These are phyloP conservation scores for Dinomys branickii DNA, from an alignment of 2,113 vertebrate genomes.

Conservation along the genomic window DNA sequence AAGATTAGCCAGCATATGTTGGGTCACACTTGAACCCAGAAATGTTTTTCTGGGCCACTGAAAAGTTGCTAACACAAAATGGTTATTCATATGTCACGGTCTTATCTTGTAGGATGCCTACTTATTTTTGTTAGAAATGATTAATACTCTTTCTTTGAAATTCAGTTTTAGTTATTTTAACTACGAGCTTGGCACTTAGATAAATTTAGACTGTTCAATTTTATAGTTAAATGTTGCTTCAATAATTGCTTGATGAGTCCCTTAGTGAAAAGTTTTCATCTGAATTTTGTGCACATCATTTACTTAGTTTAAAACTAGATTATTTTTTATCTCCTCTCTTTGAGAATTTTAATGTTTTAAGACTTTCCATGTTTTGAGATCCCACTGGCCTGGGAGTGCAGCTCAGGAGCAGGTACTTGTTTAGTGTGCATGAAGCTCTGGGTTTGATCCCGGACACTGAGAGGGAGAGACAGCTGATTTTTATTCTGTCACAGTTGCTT, in stretches of 20 bases:
- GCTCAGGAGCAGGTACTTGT: not conserved
- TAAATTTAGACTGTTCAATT: constrained; percentile 21
- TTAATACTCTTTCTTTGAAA: not conserved
- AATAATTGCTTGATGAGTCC: not conserved
- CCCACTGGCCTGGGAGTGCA: not conserved
- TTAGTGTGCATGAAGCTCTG: not conserved
- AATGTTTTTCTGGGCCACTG: not conserved
- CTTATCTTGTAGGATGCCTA: constrained; percentile 6
- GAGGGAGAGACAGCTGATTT: not conserved
- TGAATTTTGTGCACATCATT: not conserved
- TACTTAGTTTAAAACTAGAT: not conserved
- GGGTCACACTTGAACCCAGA: not conserved
- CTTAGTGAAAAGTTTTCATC: not conserved
- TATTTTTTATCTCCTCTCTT: not conserved
- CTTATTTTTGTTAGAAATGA: constrained; percentile 22
- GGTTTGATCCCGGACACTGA: not conserved
- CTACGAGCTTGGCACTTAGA: not conserved
- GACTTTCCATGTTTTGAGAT: not conserved
- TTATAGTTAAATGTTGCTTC: not conserved
- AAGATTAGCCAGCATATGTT: not conserved
- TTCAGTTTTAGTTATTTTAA: constrained; percentile 51
- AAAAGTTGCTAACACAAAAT: constrained; percentile 19
- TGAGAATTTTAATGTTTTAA: not conserved
- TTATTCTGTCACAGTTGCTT: not conserved
- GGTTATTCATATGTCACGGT: not conserved